Base-by-base conservation (phyloP, 2,113 vertebrate species). In the Indri indri region DNA sequence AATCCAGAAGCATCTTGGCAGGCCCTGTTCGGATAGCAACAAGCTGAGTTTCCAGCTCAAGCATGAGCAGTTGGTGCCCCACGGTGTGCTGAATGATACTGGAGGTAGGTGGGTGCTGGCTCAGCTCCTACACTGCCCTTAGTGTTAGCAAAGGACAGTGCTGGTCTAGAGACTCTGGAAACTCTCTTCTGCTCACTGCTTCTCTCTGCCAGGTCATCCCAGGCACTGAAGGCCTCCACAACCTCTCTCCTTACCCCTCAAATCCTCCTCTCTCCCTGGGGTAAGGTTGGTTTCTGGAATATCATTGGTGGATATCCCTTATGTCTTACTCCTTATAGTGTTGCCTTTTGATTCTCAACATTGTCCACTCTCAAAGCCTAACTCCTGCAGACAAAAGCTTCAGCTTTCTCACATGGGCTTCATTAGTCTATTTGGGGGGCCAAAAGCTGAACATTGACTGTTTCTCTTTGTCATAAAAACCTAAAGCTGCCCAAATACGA, bases 51-150 rank as follows among this genome's bases (percentile, higher is more conserved):
- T 61, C 59, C 30, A n/a, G 8, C 1, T 11, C 54, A 22, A 54
- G 47, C 20, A 6, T 10, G 9, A 84, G 40, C 0, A 0, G 14
- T 18, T 0, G 34, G 77, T 25, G 14, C 2, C 32, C 13, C 9
- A 3, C 3, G 1, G 5, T 7, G 18, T 8, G 1, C 0, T 7
- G 50, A 84, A 32, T 10, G 73, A 17, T 11, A 8, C 25, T 25
- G 12, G 32, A 22, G 22, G 8, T 10, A 25, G 8, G 8, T 17
- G 40, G 34, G 13, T 5, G 18, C 57, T 68, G 47, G 12, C n/a
- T 54, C 61, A 57, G 32, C 65, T 34, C 22, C n/a, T 11, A 57
- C 13, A 3, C 32, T 1, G 0, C 20, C 27, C 6, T 45, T 37
- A 34, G 47, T 12, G 3, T 27, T 27, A 9, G 70, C 34, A 16